Conservation (phyloP, 2,888 invertebrate species). For the Heliconius cydno region DNA sequence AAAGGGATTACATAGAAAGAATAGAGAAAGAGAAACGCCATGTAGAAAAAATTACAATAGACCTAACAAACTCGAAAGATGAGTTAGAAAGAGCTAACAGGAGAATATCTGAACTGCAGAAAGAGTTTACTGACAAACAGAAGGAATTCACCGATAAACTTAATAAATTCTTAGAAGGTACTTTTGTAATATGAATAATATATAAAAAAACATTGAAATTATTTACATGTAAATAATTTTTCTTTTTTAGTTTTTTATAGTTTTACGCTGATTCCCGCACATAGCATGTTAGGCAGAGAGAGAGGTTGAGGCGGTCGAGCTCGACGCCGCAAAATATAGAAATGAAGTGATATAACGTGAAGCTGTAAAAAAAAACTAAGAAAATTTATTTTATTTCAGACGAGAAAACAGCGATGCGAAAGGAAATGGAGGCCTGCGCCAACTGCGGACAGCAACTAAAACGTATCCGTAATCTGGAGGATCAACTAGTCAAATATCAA, state of each 20-base stretch:
- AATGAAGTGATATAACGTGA: too few relatives aligned
- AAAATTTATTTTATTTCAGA: slow-evolving; percentile 54
- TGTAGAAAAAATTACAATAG: slow-evolving; percentile 75
- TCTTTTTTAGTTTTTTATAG: too few relatives aligned
- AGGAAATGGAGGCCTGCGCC: slow-evolving; percentile 70
- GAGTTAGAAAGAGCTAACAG: slow-evolving; percentile 82
- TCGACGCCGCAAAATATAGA: too few relatives aligned
- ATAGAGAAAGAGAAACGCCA: slow-evolving; percentile 81
- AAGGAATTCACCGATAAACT: slow-evolving; percentile 76
- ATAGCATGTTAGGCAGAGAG: too few relatives aligned
- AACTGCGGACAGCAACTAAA: slow-evolving; percentile 73
- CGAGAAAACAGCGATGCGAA: slow-evolving; percentile 72
- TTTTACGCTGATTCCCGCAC: too few relatives aligned
- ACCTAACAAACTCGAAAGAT: slow-evolving; percentile 75
- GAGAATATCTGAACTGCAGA: slow-evolving; percentile 82
- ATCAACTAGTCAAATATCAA: slow-evolving; percentile 70
- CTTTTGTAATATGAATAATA: neutral
- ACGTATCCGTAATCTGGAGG: slow-evolving; percentile 68
- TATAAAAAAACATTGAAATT: neutral
- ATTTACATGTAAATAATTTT: neutral
- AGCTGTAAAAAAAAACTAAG: too few relatives aligned
- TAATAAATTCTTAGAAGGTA: slow-evolving; percentile 56
- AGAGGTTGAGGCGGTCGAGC: too few relatives aligned
- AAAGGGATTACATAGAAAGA: slow-evolving; percentile 74
- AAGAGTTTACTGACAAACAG: slow-evolving; percentile 81